phyloP scores from a whole-genome alignment of 2,113 vertebrate species.

The Nothocercus julius region DNA sequence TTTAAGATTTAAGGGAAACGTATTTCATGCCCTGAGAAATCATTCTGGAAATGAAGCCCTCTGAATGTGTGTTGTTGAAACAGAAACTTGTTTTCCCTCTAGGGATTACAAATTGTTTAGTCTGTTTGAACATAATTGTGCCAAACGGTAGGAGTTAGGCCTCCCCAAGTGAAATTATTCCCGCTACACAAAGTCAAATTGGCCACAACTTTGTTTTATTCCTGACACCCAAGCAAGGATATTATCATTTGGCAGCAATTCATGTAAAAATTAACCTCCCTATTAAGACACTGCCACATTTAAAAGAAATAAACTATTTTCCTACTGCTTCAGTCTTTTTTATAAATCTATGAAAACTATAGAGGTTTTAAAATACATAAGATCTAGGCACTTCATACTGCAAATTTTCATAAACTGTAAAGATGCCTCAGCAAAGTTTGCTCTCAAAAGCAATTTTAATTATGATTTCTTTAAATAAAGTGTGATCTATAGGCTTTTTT shows the following conservation, averaged over 20 bases:
- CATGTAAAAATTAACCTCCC: not conserved
- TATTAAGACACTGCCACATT: not conserved
- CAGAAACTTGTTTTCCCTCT: slow-evolving; percentile 30
- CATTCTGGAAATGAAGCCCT: slow-evolving; percentile 34
- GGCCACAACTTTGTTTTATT: slow-evolving; percentile 32
- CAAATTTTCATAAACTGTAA: not conserved
- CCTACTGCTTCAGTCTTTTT: not conserved
- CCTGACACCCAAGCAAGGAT: not conserved
- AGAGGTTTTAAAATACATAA: not conserved
- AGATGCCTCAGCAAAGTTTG: not conserved
- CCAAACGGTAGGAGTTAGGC: slow-evolving; percentile 22
- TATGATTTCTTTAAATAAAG: not conserved
- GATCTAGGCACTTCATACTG: not conserved
- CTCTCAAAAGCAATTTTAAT: not conserved
- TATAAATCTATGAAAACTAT: not conserved
- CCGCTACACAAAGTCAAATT: not conserved
- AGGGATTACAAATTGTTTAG: slow-evolving; percentile 44
- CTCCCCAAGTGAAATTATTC: slow-evolving; percentile 29
- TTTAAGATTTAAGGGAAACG: slow-evolving; percentile 56
- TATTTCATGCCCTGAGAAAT: slow-evolving; percentile 42
- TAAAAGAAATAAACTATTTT: slow-evolving; percentile 18
- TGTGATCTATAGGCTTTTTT: not conserved
- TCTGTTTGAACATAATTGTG: slow-evolving; percentile 16
- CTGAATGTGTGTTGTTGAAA: slow-evolving; percentile 22
- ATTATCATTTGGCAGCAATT: not conserved